Evolutionary conservation across 2,113 vertebrate genomes (phyloP).

Genomic region (Sakesphorus luctuosus): DNA sequence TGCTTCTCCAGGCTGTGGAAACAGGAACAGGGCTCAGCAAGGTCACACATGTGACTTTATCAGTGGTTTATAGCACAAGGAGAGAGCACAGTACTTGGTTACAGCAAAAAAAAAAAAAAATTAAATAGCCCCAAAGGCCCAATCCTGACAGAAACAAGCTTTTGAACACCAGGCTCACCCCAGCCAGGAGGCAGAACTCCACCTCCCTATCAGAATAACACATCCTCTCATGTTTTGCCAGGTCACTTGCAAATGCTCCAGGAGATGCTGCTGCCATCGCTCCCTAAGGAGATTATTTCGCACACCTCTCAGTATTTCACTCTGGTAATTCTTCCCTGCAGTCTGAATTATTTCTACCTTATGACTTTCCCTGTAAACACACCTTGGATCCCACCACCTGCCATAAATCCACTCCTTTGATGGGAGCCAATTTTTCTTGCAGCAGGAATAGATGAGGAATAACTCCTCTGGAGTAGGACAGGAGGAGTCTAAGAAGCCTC

Average conservation of each 20-base stretch:
- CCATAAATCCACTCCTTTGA: background rate
- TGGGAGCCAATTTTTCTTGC: background rate
- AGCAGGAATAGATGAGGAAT: background rate
- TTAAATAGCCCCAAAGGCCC: background rate
- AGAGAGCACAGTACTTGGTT: background rate
- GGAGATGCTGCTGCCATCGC: background rate
- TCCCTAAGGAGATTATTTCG: constrained; percentile 32
- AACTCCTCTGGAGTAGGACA: background rate
- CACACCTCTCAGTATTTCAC: background rate
- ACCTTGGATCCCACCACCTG: background rate
- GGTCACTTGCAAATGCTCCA: background rate
- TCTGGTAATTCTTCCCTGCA: background rate
- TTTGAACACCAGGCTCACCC: background rate
- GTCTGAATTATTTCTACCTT: constrained; percentile 32
- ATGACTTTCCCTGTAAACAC: background rate
- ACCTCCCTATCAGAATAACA: background rate
- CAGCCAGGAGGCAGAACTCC: background rate
- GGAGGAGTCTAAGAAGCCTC: background rate
- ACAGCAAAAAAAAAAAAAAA: background rate
- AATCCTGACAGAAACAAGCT: background rate
- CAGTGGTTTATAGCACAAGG: background rate
- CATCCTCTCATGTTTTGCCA: background rate
- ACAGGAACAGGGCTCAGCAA: constrained; percentile 57
- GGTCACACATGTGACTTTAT: background rate
- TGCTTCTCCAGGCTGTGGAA: constrained; percentile 92